Base-by-base conservation (phyloP, 2,888 invertebrate species). In the Zeuzera pyrina region DNA sequence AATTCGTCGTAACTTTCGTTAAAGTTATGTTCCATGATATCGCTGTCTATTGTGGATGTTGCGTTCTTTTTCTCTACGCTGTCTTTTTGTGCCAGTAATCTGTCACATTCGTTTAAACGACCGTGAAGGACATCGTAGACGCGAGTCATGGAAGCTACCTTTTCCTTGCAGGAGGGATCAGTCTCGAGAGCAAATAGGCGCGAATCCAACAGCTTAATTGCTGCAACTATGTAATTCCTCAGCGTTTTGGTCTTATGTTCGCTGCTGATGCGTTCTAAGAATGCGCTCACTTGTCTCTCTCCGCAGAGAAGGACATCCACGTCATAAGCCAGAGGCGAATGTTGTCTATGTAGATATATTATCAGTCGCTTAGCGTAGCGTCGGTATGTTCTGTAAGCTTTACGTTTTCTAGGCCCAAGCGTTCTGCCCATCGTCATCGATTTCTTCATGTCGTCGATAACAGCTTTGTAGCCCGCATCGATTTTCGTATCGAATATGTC, bases 361-460 rank as follows among this genome's bases (percentile, higher is more conserved):
- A 85, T 85, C 38, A 85, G 46, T 25, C 84, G 59, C 39, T 84
- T 84, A 0, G 84, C 84, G 38, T 85, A 85, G 1, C 84, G 62
- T 11, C 84, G 55, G 52, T 85, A 85, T 0, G 84, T 84, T 15
- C 84, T 55, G 31, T 85, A 84, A 0, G 70, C 76, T 60, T 84
- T 83, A 25, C 84, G 69, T 43, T 85, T 85, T 28, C 76, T 62
- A 0, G 83, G 52, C 3, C 84, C 77, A 0, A 85, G 58, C 1
- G 78, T 74, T 28, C 83, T 63, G 0, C 84, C 84, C 76, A 81
- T 77, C 0, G 74, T 76, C 84, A 85, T 85, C 0, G 83, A 81
- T 43, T 84, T 85, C 44, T 85, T 85, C 84, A 85, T 84, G 14
- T 84, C 84, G 42, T 85, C 84, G 10, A 85, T 85, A 0, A 84